phyloP scores from a whole-genome alignment of 2,113 vertebrate species.

The Triplophysa siluroides region DNA sequence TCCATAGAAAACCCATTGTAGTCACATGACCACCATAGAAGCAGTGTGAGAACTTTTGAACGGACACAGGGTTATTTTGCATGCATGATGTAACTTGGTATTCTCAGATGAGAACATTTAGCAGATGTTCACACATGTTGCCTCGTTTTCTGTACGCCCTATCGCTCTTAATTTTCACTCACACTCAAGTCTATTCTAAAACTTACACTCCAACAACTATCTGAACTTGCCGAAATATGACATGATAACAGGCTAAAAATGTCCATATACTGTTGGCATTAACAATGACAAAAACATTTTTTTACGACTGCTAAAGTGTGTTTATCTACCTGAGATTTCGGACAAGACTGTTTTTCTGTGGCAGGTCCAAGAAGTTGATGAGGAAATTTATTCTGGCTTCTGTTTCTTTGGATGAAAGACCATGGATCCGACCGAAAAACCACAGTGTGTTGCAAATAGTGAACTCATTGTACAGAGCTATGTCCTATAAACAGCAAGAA shows the following conservation, averaged over 20 bases:
- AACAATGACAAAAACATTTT: too few relatives aligned
- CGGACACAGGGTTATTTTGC: not conserved
- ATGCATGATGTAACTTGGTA: constrained; percentile 21
- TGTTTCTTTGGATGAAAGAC: constrained; percentile 72
- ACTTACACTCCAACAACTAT: not conserved
- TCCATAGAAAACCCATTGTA: not conserved
- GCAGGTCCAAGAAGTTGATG: constrained; percentile 76
- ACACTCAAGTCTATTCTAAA: not conserved
- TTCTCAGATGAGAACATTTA: constrained; percentile 17
- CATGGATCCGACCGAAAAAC: constrained; percentile 76
- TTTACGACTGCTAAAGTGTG: not conserved
- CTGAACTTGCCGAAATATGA: not conserved
- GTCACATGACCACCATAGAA: not conserved
- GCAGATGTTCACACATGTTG: constrained; percentile 28
- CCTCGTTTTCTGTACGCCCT: not conserved
- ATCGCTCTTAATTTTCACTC: not conserved
- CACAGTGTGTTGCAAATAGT: constrained; percentile 75
- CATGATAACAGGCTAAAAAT: not conserved
- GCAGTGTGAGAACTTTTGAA: not conserved
- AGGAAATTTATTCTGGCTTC: constrained; percentile 73
- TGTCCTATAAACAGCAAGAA: constrained; percentile 61
- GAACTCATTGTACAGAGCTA: constrained; percentile 79
- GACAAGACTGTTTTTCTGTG: constrained; percentile 72
- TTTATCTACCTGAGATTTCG: constrained; percentile 73
- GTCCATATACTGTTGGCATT: not conserved